phyloP scores from a whole-genome alignment of 2,113 vertebrate genomes.

The Sebastes schlegelii region DNA sequence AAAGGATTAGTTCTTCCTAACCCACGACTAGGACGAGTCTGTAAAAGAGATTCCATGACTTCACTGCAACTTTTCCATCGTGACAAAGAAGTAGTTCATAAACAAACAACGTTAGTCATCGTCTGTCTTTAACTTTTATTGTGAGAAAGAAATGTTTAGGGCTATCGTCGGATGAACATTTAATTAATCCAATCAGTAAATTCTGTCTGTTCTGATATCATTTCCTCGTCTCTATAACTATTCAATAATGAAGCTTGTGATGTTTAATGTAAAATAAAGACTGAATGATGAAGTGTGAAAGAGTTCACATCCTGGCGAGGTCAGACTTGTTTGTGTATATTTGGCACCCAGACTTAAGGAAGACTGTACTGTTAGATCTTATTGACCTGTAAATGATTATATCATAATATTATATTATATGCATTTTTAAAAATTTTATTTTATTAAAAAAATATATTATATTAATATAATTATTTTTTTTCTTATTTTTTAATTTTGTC shows the following conservation, averaged over 20 bases:
- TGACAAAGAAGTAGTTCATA: background rate
- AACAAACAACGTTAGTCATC: slow-evolving; percentile 15
- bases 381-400: no score
- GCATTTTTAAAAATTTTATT: no score
- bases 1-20: background rate
- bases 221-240: background rate
- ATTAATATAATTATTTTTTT: no score
- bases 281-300: background rate
- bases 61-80: slow-evolving; percentile 24
- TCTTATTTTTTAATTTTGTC: no score
- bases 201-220: background rate
- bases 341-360: no score
- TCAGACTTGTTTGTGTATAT: no score
- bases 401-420: no score
- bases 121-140: background rate
- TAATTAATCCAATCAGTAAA: background rate
- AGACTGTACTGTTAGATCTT: no score
- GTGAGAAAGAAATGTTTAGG: background rate
- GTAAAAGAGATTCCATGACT: slow-evolving; percentile 22
- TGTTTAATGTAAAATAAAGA: background rate
- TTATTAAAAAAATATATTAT: no score
- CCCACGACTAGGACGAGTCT: background rate
- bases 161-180: background rate
- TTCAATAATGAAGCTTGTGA: background rate
- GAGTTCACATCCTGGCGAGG: background rate